A percentile compares a stretch with the other conserved stretches of the same genome.
Evolutionary conservation across 2,113 vertebrate genomes (phyloP).

Genomic region (Pimephales promelas): DNA sequence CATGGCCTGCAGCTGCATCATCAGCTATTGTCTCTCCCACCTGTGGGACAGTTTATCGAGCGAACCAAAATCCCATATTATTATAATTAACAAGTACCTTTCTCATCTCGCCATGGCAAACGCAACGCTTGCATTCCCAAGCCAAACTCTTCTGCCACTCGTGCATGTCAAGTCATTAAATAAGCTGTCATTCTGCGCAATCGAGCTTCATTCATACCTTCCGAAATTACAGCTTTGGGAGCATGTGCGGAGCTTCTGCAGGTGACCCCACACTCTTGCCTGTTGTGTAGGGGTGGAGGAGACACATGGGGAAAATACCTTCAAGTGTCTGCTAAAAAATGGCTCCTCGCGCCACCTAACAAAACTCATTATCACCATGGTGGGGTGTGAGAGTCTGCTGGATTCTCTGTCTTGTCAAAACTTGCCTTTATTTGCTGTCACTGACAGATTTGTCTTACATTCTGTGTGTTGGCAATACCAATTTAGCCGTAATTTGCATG

Average conservation of each 20-base stretch:
- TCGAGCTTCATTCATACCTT: constrained; percentile 56
- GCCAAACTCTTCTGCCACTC: constrained; percentile 55
- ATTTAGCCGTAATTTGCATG: constrained; percentile 10
- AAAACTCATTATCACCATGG: constrained; percentile 45
- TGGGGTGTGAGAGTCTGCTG: constrained; percentile 25
- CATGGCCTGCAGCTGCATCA: constrained; percentile 61
- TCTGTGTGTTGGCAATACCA: neutral
- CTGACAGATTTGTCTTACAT: constrained; percentile 5
- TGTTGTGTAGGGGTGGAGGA: constrained; percentile 7
- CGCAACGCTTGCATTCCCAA: constrained; percentile 35
- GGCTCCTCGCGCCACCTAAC: constrained; percentile 20
- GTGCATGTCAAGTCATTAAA: constrained; percentile 63
- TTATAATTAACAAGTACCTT: constrained; percentile 67
- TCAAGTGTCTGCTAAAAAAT: constrained; percentile 38
- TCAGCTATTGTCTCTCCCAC: constrained; percentile 63
- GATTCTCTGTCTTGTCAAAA: constrained; percentile 37
- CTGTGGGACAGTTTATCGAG: constrained; percentile 60
- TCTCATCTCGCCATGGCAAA: constrained; percentile 43
- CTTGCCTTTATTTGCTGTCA: neutral
- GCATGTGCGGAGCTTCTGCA: constrained; percentile 32
- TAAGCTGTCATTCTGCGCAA: constrained; percentile 62
- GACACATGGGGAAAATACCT: constrained; percentile 30
- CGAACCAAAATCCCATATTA: constrained; percentile 57
- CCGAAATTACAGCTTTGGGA: constrained; percentile 57
- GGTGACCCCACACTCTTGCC: constrained; percentile 35